These are phyloP conservation scores for Elysia chlorotica DNA, from an alignment of 1,140 invertebrate genomes.

Conservation along the genomic window DNA sequence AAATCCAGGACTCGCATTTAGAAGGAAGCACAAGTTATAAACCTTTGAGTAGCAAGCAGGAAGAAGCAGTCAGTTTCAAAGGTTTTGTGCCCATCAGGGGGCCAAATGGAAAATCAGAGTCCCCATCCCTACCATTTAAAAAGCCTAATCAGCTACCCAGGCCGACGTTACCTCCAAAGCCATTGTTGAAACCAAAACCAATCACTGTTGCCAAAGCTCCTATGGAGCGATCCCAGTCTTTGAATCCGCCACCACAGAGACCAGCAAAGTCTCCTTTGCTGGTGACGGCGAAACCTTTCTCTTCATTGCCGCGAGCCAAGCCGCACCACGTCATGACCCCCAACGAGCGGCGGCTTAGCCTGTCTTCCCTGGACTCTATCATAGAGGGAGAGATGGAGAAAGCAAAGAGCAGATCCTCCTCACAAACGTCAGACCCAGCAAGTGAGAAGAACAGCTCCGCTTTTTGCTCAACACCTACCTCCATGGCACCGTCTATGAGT, in stretches of 20 bases:
- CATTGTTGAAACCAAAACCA: conserved; percentile 31
- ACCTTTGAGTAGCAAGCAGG: too few species aligned
- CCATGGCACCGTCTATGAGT: too few species aligned
- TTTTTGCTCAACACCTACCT: too few species aligned
- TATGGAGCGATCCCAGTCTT: conserved; percentile 1
- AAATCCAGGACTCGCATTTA: too few species aligned
- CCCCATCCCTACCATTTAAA: too few species aligned
- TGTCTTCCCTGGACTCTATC: conserved; percentile 23
- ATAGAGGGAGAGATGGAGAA: conserved; percentile 29
- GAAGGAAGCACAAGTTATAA: too few species aligned
- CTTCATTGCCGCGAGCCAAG: not conserved
- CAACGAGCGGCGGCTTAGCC: not conserved
- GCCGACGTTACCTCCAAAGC: conserved; percentile 31
- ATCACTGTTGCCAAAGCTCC: conserved; percentile 32
- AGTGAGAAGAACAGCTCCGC: too few species aligned
- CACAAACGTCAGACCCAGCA: not conserved
- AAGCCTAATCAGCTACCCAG: conserved; percentile 12
- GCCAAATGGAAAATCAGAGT: too few species aligned
- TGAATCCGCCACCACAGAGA: not conserved
- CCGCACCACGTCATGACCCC: not conserved
- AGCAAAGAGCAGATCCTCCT: conserved; percentile 19
- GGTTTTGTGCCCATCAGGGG: too few species aligned
- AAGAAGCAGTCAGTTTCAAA: too few species aligned
- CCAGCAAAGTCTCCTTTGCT: too few species aligned
- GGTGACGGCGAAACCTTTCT: not conserved